Evolutionary conservation across 1,140 invertebrate genomes (phyloP), one percentile per base, ranked within the genome.

Genomic region (Heterodera schachtii): DNA sequence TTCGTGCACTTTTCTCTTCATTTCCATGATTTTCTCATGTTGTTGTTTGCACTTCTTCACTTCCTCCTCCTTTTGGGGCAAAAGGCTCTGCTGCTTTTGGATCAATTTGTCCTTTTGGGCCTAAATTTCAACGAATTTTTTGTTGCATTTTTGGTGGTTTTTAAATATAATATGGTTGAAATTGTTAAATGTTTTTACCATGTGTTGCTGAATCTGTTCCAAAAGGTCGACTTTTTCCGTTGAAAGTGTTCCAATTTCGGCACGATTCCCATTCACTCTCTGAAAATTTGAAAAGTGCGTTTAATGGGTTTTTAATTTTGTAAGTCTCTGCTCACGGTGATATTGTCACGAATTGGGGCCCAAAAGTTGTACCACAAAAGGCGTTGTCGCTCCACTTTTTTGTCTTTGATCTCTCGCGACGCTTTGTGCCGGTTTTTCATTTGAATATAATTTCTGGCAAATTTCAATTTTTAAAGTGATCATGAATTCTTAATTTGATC

Each of bases 281-380:
- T 81, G 57, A 43, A 60, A 31, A 57, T 64, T 79, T 19, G 8
- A 67, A 19, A 13, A 73, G 31, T 16, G 8, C 47, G 0, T 7
- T 71, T n/a, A 49, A 74, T 41, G 13, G 21, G 8, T 80, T 52
- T 16, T 6, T 8, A 74, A 73, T 11, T n/a, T 31, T 44, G 3
- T 3, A 79, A 19, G 21, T 64, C 76, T 31, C 41, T 47, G 3
- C 60, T 64, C 47, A 66, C 79, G 19, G 5, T 73, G 11, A 16
- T 47, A 46, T 73, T 73, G 74, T 82, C 81, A 1, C 75, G 31
- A 52, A 82, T 70, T 31, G 70, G 66, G 5, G 81, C 64, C 81
- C 81, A 82, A 47, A 82, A 73, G 31, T 49, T 43, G 43, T 82
- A 73, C 81, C 79, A 82, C 16, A 80, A 43, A 41, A 81, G 77